These are phyloP conservation scores for Progne subis DNA, from an alignment of 2,113 vertebrate genomes.

Conservation along the genomic window DNA sequence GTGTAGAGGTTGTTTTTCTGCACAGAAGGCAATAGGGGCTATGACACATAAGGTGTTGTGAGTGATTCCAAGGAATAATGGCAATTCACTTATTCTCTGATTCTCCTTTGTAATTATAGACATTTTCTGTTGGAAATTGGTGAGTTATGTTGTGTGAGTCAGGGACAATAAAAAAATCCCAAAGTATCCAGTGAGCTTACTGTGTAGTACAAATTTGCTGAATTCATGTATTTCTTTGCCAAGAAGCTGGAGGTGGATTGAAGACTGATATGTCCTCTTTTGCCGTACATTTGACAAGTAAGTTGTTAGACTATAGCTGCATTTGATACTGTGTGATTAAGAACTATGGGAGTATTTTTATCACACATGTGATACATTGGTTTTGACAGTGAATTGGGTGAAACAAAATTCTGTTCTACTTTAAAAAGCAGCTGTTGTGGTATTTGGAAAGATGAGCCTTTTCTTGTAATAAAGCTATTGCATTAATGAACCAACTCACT, in stretches of 20 bases:
- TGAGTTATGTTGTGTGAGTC: neutral
- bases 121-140: neutral
- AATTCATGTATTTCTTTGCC: neutral
- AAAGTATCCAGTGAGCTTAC: neutral
- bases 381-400: neutral
- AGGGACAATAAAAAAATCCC: neutral
- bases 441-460: neutral
- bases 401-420: neutral
- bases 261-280: neutral
- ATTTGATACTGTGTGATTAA: neutral
- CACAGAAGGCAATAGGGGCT: neutral
- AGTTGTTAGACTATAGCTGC: neutral
- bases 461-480: neutral
- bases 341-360: neutral
- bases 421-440: neutral
- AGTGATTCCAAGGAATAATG: neutral
- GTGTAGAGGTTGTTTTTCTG: neutral
- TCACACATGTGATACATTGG: rapidly evolving
- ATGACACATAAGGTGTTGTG: neutral
- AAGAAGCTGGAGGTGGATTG: neutral
- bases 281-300: neutral
- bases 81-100: neutral
- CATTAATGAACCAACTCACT: neutral
- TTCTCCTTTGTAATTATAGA: neutral
- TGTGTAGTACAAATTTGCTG: neutral